Evolutionary conservation across 37 sponge, comb jelly and placozoan genomes (phyloP).

Genomic region (Crambe crambe): DNA sequence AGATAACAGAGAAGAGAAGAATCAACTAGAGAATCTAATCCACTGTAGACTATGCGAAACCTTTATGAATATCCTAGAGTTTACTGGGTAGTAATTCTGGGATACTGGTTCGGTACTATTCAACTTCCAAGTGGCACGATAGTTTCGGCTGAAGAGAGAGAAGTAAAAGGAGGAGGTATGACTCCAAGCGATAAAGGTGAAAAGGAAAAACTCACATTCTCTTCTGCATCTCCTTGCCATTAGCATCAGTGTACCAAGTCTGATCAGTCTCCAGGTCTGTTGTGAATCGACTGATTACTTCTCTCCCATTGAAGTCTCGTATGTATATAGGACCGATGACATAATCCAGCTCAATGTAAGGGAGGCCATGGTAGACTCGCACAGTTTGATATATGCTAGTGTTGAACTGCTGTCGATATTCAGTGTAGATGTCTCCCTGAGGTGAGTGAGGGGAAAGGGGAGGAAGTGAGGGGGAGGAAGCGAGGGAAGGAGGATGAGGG

Average conservation of each 20-base stretch:
- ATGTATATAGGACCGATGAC: slow-evolving; percentile 70
- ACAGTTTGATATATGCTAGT: slow-evolving; percentile 58
- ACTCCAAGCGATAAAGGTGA: not conserved
- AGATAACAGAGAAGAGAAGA: not conserved
- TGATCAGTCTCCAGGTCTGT: slow-evolving; percentile 60
- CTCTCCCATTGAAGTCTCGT: slow-evolving; percentile 76
- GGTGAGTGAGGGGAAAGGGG: not conserved
- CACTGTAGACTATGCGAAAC: not conserved
- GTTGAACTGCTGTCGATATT: slow-evolving; percentile 59
- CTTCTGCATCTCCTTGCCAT: slow-evolving; percentile 86
- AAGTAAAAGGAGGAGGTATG: not conserved
- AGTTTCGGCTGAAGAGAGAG: slow-evolving; percentile 50
- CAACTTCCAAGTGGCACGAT: slow-evolving; percentile 74
- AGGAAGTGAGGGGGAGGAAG: not conserved
- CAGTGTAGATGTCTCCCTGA: slow-evolving; percentile 42
- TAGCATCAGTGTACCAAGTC: slow-evolving; percentile 89
- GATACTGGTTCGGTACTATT: slow-evolving; percentile 90
- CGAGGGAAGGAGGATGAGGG: no score
- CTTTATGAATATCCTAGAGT: slow-evolving; percentile 67
- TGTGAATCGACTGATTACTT: slow-evolving; percentile 81
- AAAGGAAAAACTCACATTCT: slow-evolving; percentile 50
- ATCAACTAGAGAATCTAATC: not conserved
- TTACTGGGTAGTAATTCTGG: slow-evolving; percentile 95
- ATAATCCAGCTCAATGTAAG: slow-evolving; percentile 70
- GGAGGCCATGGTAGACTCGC: slow-evolving; percentile 41